These are phyloP conservation scores for Auanema freiburgensis DNA, from an alignment of 2,888 invertebrate genomes.

Conservation along the genomic window DNA sequence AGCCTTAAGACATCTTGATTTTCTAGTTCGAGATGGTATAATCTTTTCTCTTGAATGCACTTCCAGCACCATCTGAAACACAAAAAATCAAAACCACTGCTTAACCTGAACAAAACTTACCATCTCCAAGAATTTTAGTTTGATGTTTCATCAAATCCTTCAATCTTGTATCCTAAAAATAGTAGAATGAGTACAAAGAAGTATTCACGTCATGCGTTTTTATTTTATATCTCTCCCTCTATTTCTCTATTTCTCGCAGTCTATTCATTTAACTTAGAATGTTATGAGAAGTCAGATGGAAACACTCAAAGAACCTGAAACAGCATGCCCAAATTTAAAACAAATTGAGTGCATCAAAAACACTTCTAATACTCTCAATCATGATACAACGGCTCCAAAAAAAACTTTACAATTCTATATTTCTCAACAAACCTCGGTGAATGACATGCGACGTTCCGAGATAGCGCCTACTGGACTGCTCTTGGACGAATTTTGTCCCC, in stretches of 20 bases:
- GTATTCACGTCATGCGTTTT: constrained; percentile 3
- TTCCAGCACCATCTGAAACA: neutral
- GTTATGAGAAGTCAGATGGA: no score
- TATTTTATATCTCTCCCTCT: neutral
- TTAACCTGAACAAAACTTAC: constrained; percentile 8
- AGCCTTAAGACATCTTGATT: no score
- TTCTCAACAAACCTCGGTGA: no score
- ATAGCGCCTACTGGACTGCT: constrained; percentile 1
- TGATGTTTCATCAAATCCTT: constrained; percentile 51
- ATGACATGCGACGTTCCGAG: no score
- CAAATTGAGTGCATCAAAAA: neutral
- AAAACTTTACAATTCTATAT: no score
- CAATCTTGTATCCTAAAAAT: constrained; percentile 44
- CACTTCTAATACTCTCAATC: neutral
- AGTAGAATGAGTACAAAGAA: neutral
- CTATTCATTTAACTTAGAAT: no score
- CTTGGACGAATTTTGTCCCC: constrained; percentile 28
- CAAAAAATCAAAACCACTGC: constrained; percentile 5
- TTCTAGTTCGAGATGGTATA: neutral
- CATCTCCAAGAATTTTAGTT: constrained; percentile 42
- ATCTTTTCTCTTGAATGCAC: constrained; percentile 14
- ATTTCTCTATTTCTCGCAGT: no score
- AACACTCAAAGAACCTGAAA: no score
- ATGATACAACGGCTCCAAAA: no score
- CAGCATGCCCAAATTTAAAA: no score